Evolutionary conservation across 92 coral and sea anemone genomes (phyloP), one percentile per base, ranked within the genome.

Genomic region (Zoanthus gigantus): DNA sequence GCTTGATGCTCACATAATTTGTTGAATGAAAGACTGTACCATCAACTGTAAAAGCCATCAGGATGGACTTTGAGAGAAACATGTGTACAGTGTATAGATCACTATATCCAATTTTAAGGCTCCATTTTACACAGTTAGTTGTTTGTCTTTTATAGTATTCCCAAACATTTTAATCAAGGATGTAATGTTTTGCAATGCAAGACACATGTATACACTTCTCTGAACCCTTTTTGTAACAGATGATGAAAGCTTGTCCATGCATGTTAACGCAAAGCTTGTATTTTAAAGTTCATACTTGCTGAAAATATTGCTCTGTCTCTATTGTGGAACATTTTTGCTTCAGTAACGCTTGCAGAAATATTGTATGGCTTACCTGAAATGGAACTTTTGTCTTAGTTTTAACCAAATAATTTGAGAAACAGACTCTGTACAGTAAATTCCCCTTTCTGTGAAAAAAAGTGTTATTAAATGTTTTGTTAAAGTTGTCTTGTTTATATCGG

Each of bases 41-140:
- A 42, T 65, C 72, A 77, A 77, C 69, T 76, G 60, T 42, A 47
- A 47, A 67, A 80, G 73, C 73, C 73, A 77, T 77, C 82, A 1
- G 82, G 82, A 77, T 77, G 82, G 82, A 77, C 85, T 81, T 66
- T 65, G 28, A 66, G 71, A 17, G 13, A n/a, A n/a, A 44, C 28
- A 44, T 81, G 63, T 66, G 85, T 81, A 81, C 85, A 80, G 85
- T 81, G 74, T 81, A 66, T 66, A 81, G 85, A 81, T 23, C 74
- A 46, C 42, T 37, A 78, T 81, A 80, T 66, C 44, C 57, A 46
- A 81, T 81, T 66, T 65, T 47, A 67, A 81, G 29, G 74, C 85
- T 50, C 75, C 10, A 23, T 81, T 81, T 48, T 81, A 81, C 85
- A 81, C 75, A 18, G 23, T 50, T 81, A 65, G 45, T 65, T 45